phyloP scores from a whole-genome alignment of 1,140 invertebrate genomes.

The Zelostemma sp. region DNA sequence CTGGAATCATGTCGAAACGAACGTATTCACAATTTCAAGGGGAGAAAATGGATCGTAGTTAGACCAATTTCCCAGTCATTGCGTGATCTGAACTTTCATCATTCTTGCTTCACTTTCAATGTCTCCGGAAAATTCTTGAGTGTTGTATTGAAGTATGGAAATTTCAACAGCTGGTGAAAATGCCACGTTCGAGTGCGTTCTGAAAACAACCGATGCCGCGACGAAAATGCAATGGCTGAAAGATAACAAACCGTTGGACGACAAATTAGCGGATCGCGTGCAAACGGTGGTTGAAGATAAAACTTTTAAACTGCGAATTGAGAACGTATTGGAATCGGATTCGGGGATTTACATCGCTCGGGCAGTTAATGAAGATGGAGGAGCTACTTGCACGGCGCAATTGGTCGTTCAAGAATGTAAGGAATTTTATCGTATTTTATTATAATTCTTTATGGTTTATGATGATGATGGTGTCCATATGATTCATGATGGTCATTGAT shows the following conservation, averaged over 20 bases:
- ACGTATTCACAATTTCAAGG: too few species aligned
- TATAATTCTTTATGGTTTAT: neutral
- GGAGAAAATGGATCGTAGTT: too few species aligned
- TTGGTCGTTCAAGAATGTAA: slow-evolving; percentile 87
- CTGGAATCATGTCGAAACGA: too few species aligned
- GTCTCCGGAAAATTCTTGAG: slow-evolving; percentile 1
- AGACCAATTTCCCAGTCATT: too few species aligned
- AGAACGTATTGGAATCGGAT: slow-evolving; percentile 86
- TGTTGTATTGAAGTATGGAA: slow-evolving; percentile 5
- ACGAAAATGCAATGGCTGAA: slow-evolving; percentile 87
- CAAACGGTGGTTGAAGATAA: slow-evolving; percentile 73
- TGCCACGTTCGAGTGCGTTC: slow-evolving; percentile 85
- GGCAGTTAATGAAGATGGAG: slow-evolving; percentile 85
- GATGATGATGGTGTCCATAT: neutral
- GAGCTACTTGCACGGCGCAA: slow-evolving; percentile 85
- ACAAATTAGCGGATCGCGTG: slow-evolving; percentile 82
- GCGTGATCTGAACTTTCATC: too few species aligned
- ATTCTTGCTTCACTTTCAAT: slow-evolving; percentile 14
- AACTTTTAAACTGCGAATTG: slow-evolving; percentile 80
- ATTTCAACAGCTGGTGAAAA: slow-evolving; percentile 82
- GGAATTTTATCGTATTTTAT: slow-evolving; percentile 37
- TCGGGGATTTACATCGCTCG: slow-evolving; percentile 92
- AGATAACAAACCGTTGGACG: slow-evolving; percentile 86
- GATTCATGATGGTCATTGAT: too few species aligned
- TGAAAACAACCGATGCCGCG: slow-evolving; percentile 64